These are phyloP conservation scores for Pantala flavescens DNA, from an alignment of 1,140 invertebrate genomes.

Conservation along the genomic window DNA sequence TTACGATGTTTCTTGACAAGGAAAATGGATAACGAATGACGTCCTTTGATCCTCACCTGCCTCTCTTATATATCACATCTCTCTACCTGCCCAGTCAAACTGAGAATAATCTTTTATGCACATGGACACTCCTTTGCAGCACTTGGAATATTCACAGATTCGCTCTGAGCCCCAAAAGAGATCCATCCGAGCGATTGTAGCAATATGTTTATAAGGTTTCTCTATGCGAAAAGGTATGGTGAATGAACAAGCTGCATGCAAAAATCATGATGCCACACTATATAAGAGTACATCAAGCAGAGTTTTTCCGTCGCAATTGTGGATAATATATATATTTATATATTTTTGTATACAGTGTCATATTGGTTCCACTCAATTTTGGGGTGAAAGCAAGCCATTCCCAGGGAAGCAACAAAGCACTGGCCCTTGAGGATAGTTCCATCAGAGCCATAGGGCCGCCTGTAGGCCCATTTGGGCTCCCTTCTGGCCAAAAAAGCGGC, in stretches of 20 bases:
- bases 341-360: background rate
- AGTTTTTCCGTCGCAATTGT: background rate
- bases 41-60: background rate
- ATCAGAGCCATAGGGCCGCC: background rate
- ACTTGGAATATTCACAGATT: conserved; percentile 7
- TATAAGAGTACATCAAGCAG: conserved; percentile 6
- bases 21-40: conserved; percentile 2
- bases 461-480: background rate
- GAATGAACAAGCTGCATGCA: conserved; percentile 8
- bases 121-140: background rate
- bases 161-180: background rate
- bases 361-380: background rate
- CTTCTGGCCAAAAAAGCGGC: background rate
- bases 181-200: background rate
- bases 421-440: background rate
- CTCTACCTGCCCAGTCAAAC: background rate
- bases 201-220: background rate
- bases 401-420: conserved; percentile 3
- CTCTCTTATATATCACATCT: background rate
- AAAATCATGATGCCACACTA: conserved; percentile 9
- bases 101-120: background rate
- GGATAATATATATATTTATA: background rate
- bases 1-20: background rate
- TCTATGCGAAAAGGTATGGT: background rate
- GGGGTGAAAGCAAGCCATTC: conserved; percentile 7